phyloP scores from a whole-genome alignment of 1,140 invertebrate species.

The Diprion similis region DNA sequence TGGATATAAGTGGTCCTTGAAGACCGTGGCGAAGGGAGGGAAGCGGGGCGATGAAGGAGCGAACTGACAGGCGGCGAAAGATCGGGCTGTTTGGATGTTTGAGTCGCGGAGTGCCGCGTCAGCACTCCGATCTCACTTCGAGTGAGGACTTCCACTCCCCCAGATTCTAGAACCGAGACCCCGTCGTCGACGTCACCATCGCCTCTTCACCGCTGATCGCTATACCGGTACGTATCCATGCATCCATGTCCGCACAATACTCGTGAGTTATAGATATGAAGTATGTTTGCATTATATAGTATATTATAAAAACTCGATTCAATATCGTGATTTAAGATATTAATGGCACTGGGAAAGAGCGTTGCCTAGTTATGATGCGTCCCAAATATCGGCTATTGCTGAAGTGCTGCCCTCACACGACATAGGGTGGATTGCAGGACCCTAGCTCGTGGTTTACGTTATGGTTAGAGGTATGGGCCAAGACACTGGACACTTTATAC shows the following conservation, averaged over 20 bases:
- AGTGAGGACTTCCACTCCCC: background rate
- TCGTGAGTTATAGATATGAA: background rate
- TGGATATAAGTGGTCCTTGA: conserved; percentile 53
- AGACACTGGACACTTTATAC: no score
- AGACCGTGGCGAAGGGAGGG: conserved; percentile 15
- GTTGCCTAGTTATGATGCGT: no score
- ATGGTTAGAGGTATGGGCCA: no score
- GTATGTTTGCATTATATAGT: no score
- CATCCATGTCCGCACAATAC: background rate
- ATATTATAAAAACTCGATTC: no score
- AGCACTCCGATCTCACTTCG: conserved; percentile 44
- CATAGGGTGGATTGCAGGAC: no score
- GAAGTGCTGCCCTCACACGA: no score
- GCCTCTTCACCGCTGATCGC: background rate
- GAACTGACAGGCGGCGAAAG: conserved; percentile 55
- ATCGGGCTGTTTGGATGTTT: conserved; percentile 62
- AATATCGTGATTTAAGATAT: no score
- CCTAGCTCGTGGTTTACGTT: no score
- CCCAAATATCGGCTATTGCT: no score
- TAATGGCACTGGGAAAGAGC: no score
- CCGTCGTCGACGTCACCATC: background rate
- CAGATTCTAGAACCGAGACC: background rate
- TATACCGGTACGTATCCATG: background rate
- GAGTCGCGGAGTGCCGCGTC: conserved; percentile 56
- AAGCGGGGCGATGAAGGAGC: conserved; percentile 22